phyloP scores from a whole-genome alignment of 2,888 invertebrate genomes.

The Lasioglossum marginatum region DNA sequence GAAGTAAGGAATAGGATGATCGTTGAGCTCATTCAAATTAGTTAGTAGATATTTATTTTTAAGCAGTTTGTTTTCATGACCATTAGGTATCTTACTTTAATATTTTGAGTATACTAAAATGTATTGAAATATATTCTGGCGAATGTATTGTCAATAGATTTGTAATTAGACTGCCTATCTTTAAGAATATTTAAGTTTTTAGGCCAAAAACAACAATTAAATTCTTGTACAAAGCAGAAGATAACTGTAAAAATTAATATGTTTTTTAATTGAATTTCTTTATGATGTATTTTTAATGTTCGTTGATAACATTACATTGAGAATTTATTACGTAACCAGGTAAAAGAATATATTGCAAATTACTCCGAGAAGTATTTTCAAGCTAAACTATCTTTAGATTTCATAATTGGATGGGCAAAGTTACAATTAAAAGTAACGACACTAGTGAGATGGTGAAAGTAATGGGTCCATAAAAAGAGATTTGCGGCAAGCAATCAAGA shows the following conservation, averaged over 20 bases:
- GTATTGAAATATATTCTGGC: too few relatives aligned
- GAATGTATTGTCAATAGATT: not conserved
- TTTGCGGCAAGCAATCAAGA: not conserved
- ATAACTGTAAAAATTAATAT: not conserved
- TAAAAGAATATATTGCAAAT: not conserved
- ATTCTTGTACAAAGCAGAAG: not conserved
- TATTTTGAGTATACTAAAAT: too few relatives aligned
- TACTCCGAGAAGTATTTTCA: not conserved
- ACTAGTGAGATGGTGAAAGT: not conserved
- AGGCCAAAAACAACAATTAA: not conserved
- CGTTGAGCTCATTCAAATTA: too few relatives aligned
- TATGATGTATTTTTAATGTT: not conserved
- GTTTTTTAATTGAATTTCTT: not conserved
- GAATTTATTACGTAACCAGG: not conserved
- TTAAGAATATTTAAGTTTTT: not conserved
- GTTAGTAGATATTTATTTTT: too few relatives aligned
- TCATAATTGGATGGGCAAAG: not conserved
- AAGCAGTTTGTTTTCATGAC: not conserved
- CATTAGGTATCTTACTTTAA: too few relatives aligned
- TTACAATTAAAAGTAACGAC: not conserved
- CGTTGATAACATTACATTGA: not conserved
- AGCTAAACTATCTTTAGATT: not conserved
- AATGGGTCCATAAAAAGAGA: not conserved
- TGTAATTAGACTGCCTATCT: not conserved
- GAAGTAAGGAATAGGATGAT: not conserved